Evolutionary conservation across 1,140 invertebrate species (phyloP).

Genomic region (Bombus soroeensis): DNA sequence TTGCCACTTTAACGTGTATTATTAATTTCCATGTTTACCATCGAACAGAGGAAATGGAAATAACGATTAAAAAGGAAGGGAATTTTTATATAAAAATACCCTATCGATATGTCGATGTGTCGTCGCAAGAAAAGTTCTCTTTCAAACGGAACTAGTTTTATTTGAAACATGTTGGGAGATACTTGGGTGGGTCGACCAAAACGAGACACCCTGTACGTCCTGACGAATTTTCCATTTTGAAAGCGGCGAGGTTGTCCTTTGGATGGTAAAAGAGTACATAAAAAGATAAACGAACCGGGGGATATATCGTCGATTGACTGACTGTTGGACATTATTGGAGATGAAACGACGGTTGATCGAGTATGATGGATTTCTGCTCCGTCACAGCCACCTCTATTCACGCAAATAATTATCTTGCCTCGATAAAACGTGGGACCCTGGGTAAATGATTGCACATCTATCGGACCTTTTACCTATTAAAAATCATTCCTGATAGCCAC

Average conservation of each 20-base stretch:
- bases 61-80: too few relatives aligned
- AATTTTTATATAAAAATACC: too few relatives aligned
- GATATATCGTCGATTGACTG: constrained; percentile 11
- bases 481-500: not conserved
- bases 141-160: too few relatives aligned
- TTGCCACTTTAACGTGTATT: too few relatives aligned
- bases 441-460: not conserved
- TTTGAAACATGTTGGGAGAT: too few relatives aligned
- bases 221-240: not conserved
- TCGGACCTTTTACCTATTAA: not conserved
- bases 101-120: too few relatives aligned
- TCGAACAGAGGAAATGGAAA: too few relatives aligned
- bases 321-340: constrained; percentile 11
- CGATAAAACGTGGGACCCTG: not conserved
- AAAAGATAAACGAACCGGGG: not conserved
- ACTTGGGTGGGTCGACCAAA: too few relatives aligned
- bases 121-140: too few relatives aligned
- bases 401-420: constrained; percentile 16
- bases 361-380: constrained; percentile 15
- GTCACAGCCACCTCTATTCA: constrained; percentile 5
- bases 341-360: constrained; percentile 15
- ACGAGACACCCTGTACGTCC: too few relatives aligned
- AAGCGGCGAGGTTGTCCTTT: too few relatives aligned
- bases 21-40: too few relatives aligned
- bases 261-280: not conserved